Evolutionary conservation across 2,797 vertebrate species (phyloP), one percentile per base, ranked within the genome.

Genomic region (Pangasius krempfi): DNA sequence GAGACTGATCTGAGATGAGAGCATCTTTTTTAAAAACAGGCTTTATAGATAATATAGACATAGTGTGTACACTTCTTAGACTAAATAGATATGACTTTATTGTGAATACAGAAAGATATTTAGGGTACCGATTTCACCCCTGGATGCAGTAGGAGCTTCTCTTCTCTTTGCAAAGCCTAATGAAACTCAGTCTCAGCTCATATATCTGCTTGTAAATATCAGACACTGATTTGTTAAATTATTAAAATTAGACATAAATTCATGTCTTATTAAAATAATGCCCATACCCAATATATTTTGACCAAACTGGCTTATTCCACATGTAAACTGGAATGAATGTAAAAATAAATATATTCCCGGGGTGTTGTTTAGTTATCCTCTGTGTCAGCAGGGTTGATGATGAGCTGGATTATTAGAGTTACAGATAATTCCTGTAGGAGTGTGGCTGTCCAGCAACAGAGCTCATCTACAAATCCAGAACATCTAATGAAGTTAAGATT

Each of bases 391-490:
- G 72, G 1, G 72, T 47, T 47, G 8, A 44, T 76, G 5, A 76
- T n/a, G 5, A 76, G 22, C 5, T 76, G 25, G 44, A 76, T 50
- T 76, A 52, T 76, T 52, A 56, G 33, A 70, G 33, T 70, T 64
- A 64, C 27, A 64, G 73, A 47, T 54, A 52, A 64, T 64, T 64
- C 44, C 73, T 86, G n/a, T 3, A 16, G 52, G 52, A 54, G 52
- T 54, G 52, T 16, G 52, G 14, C 52, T 54, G 52, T 33, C 25
- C 60, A 18, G 44, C 22, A 33, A 33, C 56, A n/a, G 62, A 79
- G 70, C 72, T 76, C 58, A 86, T 86, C 76, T 81, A 64, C 25
- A 70, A 81, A 87, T 70, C 47, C 47, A 80, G 20, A 68, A 30
- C 10, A 30, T 37, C 22, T 72, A 64, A 79, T 79, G 52, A 52